These are phyloP conservation scores for Muscina levida DNA, from an alignment of 2,888 invertebrate species.

Conservation along the genomic window DNA sequence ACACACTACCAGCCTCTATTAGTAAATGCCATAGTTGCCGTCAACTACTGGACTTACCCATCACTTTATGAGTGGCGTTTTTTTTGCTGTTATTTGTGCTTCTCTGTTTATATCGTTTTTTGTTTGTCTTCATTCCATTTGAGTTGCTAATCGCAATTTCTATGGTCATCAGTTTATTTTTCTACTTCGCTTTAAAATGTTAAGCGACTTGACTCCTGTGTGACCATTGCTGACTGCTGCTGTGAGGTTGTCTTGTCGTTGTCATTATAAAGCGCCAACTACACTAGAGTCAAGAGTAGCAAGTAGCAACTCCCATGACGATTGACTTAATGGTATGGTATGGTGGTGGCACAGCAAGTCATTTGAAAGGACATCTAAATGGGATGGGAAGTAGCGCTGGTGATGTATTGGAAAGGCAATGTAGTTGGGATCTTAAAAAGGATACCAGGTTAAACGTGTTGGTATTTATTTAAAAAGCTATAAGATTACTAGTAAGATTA, in stretches of 20 bases:
- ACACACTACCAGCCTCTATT: conserved; percentile 9
- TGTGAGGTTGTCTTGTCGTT: conserved; percentile 60
- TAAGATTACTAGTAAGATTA: no score
- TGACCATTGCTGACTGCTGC: conserved; percentile 49
- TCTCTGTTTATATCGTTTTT: conserved; percentile 29
- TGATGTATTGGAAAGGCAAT: no score
- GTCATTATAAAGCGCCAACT: conserved; percentile 56
- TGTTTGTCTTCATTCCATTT: neutral
- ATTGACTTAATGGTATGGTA: conserved; percentile 41
- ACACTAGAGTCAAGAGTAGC: conserved; percentile 53
- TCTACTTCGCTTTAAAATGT: conserved; percentile 44
- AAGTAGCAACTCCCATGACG: conserved; percentile 58
- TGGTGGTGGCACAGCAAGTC: conserved; percentile 31
- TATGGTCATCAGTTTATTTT: conserved; percentile 53
- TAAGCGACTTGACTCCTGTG: conserved; percentile 43
- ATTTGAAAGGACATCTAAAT: conserved; percentile 25
- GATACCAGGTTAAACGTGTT: no score
- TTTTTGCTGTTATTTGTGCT: neutral
- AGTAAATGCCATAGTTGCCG: conserved; percentile 19
- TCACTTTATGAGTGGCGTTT: conserved; percentile 41
- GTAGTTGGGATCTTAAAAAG: no score
- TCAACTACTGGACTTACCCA: conserved; percentile 46
- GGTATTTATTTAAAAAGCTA: no score
- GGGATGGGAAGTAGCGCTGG: neutral
- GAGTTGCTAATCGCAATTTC: conserved; percentile 52